These are phyloP conservation scores for Hippoglossus hippoglossus DNA, from an alignment of 2,797 vertebrate genomes.

Conservation along the genomic window DNA sequence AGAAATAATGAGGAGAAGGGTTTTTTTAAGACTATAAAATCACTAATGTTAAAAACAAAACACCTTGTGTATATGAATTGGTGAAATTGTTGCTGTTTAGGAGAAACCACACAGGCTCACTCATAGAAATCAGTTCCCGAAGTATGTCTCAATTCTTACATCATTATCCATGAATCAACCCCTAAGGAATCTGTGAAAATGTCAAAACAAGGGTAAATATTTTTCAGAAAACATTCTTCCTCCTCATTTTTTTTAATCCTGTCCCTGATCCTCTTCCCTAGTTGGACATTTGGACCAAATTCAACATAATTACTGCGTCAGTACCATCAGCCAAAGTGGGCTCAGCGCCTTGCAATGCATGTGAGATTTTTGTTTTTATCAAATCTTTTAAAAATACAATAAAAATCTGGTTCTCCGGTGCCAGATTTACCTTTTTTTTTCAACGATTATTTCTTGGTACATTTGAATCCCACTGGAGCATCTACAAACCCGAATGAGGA, in stretches of 20 bases:
- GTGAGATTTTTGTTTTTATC: conserved; percentile 7
- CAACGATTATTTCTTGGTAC: conserved; percentile 35
- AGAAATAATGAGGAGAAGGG: too few species aligned
- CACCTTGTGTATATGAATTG: too few species aligned
- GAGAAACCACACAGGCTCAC: too few species aligned
- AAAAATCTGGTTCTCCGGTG: conserved; percentile 45
- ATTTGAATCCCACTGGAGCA: neutral
- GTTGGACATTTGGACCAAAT: conserved; percentile 50
- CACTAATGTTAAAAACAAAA: too few species aligned
- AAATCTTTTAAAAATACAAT: neutral
- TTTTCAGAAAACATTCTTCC: too few species aligned
- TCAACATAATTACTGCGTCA: conserved; percentile 36
- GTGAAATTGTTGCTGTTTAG: too few species aligned
- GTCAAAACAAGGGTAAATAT: too few species aligned
- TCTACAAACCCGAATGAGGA: conserved; percentile 30
- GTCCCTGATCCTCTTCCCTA: conserved; percentile 3
- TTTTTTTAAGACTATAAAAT: too few species aligned
- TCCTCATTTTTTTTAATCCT: neutral
- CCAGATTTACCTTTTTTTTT: conserved; percentile 12
- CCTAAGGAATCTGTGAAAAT: too few species aligned
- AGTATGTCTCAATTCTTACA: too few species aligned
- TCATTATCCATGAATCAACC: too few species aligned
- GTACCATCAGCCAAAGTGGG: conserved; percentile 71
- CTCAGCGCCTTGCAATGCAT: conserved; percentile 41
- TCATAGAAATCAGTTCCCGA: too few species aligned